Evolutionary conservation across 2,888 invertebrate genomes (phyloP).

Genomic region (Lycophotia porphyrea): DNA sequence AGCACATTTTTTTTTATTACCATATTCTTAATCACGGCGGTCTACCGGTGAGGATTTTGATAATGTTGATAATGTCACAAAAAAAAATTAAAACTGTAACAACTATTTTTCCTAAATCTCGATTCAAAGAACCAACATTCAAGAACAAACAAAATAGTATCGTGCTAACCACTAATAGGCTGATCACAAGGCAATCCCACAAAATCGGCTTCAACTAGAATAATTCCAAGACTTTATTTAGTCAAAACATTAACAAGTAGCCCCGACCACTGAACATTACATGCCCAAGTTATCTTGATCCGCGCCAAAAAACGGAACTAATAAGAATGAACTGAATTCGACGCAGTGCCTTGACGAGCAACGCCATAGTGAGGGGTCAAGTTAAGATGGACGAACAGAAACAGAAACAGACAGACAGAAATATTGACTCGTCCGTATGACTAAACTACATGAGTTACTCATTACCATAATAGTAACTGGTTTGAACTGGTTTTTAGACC

Average conservation of each 20-base stretch:
- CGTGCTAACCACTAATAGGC: slow-evolving; percentile 22
- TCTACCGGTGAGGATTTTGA: neutral
- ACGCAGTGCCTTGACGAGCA: neutral
- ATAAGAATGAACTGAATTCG: neutral
- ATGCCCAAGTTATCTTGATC: neutral
- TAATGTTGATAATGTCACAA: no score
- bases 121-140: neutral
- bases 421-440: slow-evolving; percentile 11
- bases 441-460: slow-evolving; percentile 1
- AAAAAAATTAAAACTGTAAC: no score
- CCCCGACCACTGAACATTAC: neutral
- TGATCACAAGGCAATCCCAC: slow-evolving; percentile 11
- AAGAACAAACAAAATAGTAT: neutral
- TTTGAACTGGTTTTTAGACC: neutral
- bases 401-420: no score
- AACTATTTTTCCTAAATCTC: neutral
- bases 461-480: neutral
- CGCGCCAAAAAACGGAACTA: slow-evolving; percentile 4
- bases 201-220: slow-evolving; percentile 28
- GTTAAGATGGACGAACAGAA: neutral
- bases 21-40: neutral
- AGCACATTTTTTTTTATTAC: neutral
- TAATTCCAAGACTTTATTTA: slow-evolving; percentile 12
- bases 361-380: slow-evolving; percentile 1
- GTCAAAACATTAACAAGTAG: slow-evolving; percentile 9